Evolutionary conservation across 2,888 invertebrate species (phyloP), one percentile per base, ranked within the genome.

Genomic region (Rhorus exstirpatorius): DNA sequence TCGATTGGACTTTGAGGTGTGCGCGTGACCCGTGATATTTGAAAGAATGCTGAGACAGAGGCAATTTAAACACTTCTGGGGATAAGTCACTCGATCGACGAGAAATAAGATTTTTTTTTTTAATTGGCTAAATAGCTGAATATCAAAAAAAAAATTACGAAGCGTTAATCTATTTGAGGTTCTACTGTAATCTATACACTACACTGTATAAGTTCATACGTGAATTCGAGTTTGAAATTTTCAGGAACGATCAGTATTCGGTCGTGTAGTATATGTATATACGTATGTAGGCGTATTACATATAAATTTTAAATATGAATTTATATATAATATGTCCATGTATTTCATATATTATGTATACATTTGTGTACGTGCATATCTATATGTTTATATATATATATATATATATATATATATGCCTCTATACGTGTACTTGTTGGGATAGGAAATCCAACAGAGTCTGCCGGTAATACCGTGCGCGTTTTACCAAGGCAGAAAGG

Each of bases 201-300:
- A 35, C 35, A 53, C 53, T 14, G 24, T 10, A 21, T 51, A 31
- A n/a, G 38, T 41, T 19, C 49, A 51, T 51, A 67, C 19, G 67
- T 38, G 67, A 67, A 67, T 67, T 67, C 35, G 46, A 65, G 63
- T 71, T 71, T 31, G 14, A 49, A 72, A 21, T 63, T 74, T 51
- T 74, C 74, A 19, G 12, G 41, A 74, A 41, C 74, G 74, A 74
- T 74, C 74, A 41, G 74, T 51, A 74, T 74, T 74, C 63, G 51
- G n/a, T 74, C 38, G 51, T 51, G 60, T 31, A 46, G 55, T 44
- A 68, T 38, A 31, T 49, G 31, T 24, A 44, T 72, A 49, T 14
- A 44, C 26, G n/a, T 58, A 71, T 31, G 46, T 44, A 38, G 21
- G 35, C 35, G 17, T 12, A 72, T 60, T 24, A 46, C 31, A 35